Evolutionary conservation across 2,113 vertebrate species (phyloP).

Genomic region (Pollachius pollachius): DNA sequence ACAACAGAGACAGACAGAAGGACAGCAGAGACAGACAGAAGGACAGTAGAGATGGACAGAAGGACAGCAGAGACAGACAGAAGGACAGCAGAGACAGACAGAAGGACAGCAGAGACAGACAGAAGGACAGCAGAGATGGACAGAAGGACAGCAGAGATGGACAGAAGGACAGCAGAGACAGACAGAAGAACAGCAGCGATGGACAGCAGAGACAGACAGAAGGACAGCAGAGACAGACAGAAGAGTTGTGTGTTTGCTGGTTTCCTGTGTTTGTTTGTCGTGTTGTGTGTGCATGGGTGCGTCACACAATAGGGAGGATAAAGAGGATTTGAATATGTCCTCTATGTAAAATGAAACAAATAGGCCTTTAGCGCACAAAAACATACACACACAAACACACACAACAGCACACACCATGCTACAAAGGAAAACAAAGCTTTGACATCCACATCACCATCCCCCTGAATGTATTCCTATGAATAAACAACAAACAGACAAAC

Average conservation of each 20-base stretch:
- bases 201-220: neutral
- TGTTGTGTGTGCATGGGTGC: neutral
- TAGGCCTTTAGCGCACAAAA: slow-evolving; percentile 3
- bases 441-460: neutral
- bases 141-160: too few relatives aligned
- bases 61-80: neutral
- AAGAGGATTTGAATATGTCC: neutral
- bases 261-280: neutral
- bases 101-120: neutral
- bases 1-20: too few relatives aligned
- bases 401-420: neutral
- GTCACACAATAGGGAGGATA: neutral
- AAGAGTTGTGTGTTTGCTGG: neutral
- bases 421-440: neutral
- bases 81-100: neutral
- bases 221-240: neutral
- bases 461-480: too few relatives aligned
- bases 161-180: too few relatives aligned
- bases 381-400: neutral
- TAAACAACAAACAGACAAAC: too few relatives aligned
- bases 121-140: neutral
- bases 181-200: too few relatives aligned
- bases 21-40: slow-evolving; percentile 9
- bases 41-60: neutral
- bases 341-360: neutral